Conservation (phyloP, 2,113 vertebrate species). For the Marcusenius ussheri region DNA sequence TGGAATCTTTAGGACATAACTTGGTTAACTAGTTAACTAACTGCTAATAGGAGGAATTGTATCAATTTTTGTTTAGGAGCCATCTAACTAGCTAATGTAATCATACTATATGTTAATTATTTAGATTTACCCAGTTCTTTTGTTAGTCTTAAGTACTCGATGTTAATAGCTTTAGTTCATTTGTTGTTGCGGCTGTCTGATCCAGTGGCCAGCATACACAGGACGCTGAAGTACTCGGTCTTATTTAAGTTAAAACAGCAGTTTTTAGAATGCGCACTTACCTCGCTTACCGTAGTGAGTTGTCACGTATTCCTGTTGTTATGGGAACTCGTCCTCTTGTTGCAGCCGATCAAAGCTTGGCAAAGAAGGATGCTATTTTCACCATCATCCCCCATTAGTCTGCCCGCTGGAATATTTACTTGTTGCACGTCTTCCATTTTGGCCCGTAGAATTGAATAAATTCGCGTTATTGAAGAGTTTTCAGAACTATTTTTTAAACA, state of each 20-base stretch:
- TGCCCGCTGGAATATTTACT: neutral
- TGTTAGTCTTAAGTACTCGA: neutral
- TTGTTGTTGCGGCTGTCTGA: neutral
- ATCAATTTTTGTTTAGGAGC: neutral
- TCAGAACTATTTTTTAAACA: neutral
- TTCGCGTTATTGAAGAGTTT: neutral
- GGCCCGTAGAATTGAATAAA: neutral
- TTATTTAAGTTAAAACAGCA: neutral
- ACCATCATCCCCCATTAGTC: neutral
- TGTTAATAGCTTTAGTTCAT: neutral
- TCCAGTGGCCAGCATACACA: neutral
- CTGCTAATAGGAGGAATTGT: neutral
- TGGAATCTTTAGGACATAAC: neutral
- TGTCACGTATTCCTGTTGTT: neutral
- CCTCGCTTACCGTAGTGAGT: neutral
- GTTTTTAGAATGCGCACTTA: neutral
- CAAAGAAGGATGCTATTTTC: neutral
- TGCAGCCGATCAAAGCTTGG: neutral
- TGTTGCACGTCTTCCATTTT: neutral
- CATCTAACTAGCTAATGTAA: neutral
- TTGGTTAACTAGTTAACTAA: neutral
- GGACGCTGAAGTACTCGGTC: neutral
- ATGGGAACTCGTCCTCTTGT: neutral
- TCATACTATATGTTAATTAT: neutral
- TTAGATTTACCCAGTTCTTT: neutral